Base-by-base conservation (phyloP, 2,113 vertebrate species). In the Cricetomys ansorgei region DNA sequence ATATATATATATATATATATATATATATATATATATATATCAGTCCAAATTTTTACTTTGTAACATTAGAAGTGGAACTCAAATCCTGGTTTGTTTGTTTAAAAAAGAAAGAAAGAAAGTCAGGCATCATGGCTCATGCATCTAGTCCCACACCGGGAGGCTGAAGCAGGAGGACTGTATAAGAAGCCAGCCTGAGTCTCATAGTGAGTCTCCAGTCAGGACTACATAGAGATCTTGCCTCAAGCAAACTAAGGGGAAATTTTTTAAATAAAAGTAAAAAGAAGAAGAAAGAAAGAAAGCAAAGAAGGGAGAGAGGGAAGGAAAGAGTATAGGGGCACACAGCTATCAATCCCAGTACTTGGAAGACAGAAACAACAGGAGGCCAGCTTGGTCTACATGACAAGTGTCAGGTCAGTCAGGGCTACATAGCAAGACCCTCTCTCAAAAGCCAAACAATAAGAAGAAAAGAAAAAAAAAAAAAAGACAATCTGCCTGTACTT, bases 51-150 rank as follows among this genome's bases (percentile, higher is more conserved):
- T 62, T 84, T 57, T 75, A 69, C 31, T 88, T 86, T 59, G 64
- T 83, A 89, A 72, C 19, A 84, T 91, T 89, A 89, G 62, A 93
- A 84, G 21, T 67, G 8, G 19, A 92, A 89, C 27, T 72, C 21
- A 73, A 77, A 75, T 67, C 37, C 45, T 92, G 2, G 45, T 73
- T 83, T 64, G 45, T n/a, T n/a, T n/a, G n/a, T n/a, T n/a, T n/a
- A 45, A 43, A 43, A 59, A 40, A 17, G 48, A n/a, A 45, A 4
- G 13, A 34, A n/a, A 37, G 77, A 10, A 25, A 84, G 43, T 17
- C 5, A 65, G 59, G 29, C 8, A 4, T 50, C 34, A 37, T 65
- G 5, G 21, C 13, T 17, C 73, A 19, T 19, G 8, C 31, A 12
- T 31, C 59, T 64, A 64, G 40, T 64, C n/a, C 40, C 59, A 45